Evolutionary conservation across 2,888 invertebrate genomes (phyloP).

Genomic region (Patella ulyssiponensis): DNA sequence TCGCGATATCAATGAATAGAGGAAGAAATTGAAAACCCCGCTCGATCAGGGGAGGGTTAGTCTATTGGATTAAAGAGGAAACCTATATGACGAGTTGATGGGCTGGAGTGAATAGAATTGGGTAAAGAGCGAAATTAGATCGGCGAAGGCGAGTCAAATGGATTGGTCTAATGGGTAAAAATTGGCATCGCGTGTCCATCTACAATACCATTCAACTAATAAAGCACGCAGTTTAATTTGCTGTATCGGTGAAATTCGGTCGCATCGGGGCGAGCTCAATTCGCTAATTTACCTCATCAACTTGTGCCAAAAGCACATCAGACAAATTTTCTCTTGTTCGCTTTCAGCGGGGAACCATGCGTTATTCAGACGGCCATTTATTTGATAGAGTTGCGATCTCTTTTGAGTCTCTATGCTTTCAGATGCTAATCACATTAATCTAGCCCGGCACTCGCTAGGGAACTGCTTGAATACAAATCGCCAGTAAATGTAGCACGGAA

Average conservation of each 20-base stretch:
- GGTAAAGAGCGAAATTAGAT: constrained; percentile 23
- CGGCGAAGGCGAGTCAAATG: constrained; percentile 3
- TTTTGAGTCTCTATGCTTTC: constrained; percentile 33
- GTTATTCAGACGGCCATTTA: constrained; percentile 36
- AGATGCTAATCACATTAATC: constrained; percentile 47
- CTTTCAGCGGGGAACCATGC: constrained; percentile 24
- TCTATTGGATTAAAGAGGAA: constrained; percentile 30
- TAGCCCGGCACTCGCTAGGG: constrained; percentile 32
- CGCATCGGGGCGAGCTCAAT: constrained; percentile 37
- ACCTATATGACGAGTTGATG: constrained; percentile 18
- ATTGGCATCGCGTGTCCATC: constrained; percentile 21
- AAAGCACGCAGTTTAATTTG: constrained; percentile 37
- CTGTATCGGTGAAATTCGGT: constrained; percentile 35
- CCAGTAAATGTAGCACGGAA: constrained; percentile 53
- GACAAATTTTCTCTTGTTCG: constrained; percentile 32
- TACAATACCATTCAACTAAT: constrained; percentile 24
- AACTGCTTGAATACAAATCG: constrained; percentile 41
- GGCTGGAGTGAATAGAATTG: constrained; percentile 24
- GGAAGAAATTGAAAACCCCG: constrained; percentile 24
- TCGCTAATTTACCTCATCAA: constrained; percentile 39
- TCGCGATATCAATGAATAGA: constrained; percentile 19
- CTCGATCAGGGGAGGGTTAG: constrained; percentile 22
- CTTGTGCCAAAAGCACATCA: constrained; percentile 27
- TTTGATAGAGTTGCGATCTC: constrained; percentile 35
- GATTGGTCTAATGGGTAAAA: constrained; percentile 30